phyloP scores from a whole-genome alignment of 2,113 vertebrate species.

The Bos taurus region ARS-UCD2.0 NC_037354.1:11290001-11290500 shows the following conservation, averaged over 20 bases:
- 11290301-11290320: background rate
- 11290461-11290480: background rate
- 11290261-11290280: background rate
- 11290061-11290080: background rate
- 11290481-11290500: background rate
- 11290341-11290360: background rate
- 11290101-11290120: background rate
- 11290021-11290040: background rate
- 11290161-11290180: background rate
- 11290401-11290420: background rate
- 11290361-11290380: background rate
- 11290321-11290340: background rate
- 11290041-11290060: background rate
- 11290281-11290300: background rate
- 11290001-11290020: background rate
- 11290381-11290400: background rate
- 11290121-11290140: background rate
- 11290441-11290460: background rate
- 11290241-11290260: background rate
- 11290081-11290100: background rate
- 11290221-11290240: background rate
- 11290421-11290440: background rate
- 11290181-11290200: background rate
- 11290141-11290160: background rate
- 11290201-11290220: background rate